Evolutionary conservation across 53 echinoderm and acorn worm species (phyloP).

Genomic region (Luidia sarsii): DNA sequence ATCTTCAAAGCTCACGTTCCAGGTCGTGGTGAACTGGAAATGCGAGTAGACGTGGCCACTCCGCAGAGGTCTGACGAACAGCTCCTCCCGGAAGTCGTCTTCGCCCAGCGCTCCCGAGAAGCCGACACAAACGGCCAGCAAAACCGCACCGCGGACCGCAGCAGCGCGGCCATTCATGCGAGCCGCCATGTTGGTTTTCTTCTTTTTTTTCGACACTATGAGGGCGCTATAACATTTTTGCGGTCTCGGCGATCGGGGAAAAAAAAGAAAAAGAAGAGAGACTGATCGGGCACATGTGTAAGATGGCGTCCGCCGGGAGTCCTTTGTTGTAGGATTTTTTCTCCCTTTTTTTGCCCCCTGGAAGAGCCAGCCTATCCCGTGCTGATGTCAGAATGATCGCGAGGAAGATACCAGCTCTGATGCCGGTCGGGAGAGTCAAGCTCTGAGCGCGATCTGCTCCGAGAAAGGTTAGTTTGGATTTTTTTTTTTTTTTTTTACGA

Average conservation of each 20-base stretch:
- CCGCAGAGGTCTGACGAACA: constrained; percentile 69
- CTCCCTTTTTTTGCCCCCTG: constrained; percentile 36
- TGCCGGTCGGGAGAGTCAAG: constrained; percentile 20
- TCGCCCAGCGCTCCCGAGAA: constrained; percentile 18
- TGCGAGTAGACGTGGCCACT: constrained; percentile 82
- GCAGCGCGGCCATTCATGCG: background rate
- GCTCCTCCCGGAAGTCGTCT: constrained; percentile 79
- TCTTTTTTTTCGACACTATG: no score
- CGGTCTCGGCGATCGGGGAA: no score
- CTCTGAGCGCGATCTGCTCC: constrained; percentile 15
- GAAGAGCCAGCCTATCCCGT: constrained; percentile 34
- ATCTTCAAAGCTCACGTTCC: constrained; percentile 69
- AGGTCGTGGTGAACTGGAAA: constrained; percentile 82
- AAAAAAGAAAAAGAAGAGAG: background rate
- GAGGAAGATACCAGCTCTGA: constrained; percentile 39
- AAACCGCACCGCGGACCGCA: constrained; percentile 27
- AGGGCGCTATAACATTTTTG: constrained; percentile 49
- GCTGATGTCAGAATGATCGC: constrained; percentile 27
- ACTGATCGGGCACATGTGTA: constrained; percentile 63
- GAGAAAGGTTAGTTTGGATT: constrained; percentile 45
- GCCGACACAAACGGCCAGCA: background rate
- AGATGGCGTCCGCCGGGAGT: constrained; percentile 60
- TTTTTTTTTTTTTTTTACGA: background rate
- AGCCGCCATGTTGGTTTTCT: constrained; percentile 48
- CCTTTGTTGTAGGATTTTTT: constrained; percentile 64